phyloP scores from a whole-genome alignment of 1,140 invertebrate species.

The Adelges cooleyi region DNA sequence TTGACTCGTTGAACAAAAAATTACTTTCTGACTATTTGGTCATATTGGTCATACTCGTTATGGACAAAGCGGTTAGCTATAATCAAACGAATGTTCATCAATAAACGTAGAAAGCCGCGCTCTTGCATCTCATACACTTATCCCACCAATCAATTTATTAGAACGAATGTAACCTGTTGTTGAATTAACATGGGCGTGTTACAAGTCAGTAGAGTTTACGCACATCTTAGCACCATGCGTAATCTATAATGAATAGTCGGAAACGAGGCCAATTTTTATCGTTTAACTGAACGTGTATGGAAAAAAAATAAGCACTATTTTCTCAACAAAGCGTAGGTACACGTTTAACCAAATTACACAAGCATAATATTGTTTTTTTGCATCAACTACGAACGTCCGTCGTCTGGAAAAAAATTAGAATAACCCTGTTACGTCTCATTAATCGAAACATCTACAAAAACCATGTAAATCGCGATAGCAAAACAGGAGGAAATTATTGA shows the following conservation, averaged over 20 bases:
- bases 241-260: not conserved
- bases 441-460: too few relatives aligned
- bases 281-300: not conserved
- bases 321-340: too few relatives aligned
- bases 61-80: too few relatives aligned
- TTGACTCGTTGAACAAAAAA: too few relatives aligned
- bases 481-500: not conserved
- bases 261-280: slow-evolving; percentile 5
- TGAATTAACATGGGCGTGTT: slow-evolving; percentile 10
- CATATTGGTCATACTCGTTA: too few relatives aligned
- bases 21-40: too few relatives aligned
- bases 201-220: not conserved
- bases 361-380: not conserved
- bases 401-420: not conserved
- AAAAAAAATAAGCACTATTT: slow-evolving; percentile 8
- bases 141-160: not conserved
- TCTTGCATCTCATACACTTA: too few relatives aligned
- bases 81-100: too few relatives aligned
- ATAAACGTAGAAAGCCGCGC: too few relatives aligned
- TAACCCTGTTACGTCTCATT: slow-evolving; percentile 2
- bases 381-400: not conserved
- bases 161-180: slow-evolving; percentile 1
- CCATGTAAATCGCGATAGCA: not conserved
- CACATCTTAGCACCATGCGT: slow-evolving; percentile 12
- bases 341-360: not conserved